phyloP scores from a whole-genome alignment of 2,797 vertebrate species.

The Liasis olivaceus region DNA sequence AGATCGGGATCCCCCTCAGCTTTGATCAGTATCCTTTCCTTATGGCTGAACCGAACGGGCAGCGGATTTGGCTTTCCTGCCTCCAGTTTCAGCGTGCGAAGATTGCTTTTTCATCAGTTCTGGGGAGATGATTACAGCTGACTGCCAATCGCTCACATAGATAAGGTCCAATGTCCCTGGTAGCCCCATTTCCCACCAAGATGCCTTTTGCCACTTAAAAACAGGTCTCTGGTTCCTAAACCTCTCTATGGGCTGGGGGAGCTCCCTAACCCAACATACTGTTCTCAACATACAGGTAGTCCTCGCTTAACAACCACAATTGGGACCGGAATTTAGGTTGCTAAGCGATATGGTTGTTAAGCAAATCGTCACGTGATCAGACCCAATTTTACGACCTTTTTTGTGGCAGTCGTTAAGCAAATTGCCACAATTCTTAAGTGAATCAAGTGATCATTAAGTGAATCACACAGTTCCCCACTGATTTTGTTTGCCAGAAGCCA shows the following conservation, averaged over 20 bases:
- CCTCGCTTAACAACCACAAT: background rate
- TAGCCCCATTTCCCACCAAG: too few relatives aligned
- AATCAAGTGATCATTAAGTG: background rate
- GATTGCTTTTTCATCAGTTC: background rate
- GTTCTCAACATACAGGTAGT: background rate
- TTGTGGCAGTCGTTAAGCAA: background rate
- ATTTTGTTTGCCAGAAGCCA: background rate
- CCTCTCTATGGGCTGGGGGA: too few relatives aligned
- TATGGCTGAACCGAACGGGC: background rate
- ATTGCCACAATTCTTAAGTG: background rate
- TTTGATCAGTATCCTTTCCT: constrained; percentile 85
- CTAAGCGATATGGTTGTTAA: background rate
- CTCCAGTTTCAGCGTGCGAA: background rate
- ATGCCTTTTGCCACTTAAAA: too few relatives aligned
- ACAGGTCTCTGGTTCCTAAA: too few relatives aligned
- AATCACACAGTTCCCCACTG: background rate
- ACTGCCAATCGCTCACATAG: too few relatives aligned
- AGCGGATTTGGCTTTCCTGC: too few relatives aligned
- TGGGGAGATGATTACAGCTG: too few relatives aligned
- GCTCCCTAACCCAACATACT: too few relatives aligned
- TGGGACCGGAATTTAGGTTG: background rate
- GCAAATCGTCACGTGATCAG: background rate
- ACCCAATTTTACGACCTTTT: background rate
- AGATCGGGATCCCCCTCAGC: constrained; percentile 90
- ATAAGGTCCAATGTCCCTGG: too few relatives aligned